A percentile compares a stretch with the other conserved stretches of the same genome.
Conservation (phyloP, 1,140 invertebrate species). For the Coelopa frigida region DNA sequence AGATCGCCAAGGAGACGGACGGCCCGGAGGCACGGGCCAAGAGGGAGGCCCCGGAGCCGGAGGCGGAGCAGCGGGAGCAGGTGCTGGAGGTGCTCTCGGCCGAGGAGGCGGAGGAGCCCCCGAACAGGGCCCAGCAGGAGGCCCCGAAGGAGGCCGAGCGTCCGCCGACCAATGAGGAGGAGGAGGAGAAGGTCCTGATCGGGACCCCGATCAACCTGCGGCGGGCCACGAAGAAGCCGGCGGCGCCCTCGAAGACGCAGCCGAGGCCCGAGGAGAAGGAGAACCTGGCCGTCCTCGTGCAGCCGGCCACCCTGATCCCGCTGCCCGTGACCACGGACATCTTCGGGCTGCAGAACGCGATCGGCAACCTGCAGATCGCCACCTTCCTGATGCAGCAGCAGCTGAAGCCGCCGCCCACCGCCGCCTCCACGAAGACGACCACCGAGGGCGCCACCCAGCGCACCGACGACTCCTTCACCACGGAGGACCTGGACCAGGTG, state of each 20-base stretch:
- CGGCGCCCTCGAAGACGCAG: conserved; percentile 10
- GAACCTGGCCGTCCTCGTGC: conserved; percentile 43
- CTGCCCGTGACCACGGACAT: conserved; percentile 38
- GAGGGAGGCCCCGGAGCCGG: too few relatives aligned
- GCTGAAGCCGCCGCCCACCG: conserved; percentile 20
- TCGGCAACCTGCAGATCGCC: conserved; percentile 40
- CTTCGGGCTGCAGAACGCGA: conserved; percentile 37
- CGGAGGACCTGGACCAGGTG: conserved; percentile 21
- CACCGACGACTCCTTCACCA: conserved; percentile 32
- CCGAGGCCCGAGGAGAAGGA: conserved; percentile 17
- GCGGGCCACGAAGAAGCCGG: conserved; percentile 34
- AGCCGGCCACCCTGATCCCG: conserved; percentile 44
- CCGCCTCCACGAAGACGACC: conserved; percentile 12
- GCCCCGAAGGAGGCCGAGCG: not conserved
- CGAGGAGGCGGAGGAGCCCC: conserved; percentile 6
- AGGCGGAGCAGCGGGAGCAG: not conserved
- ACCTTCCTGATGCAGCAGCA: conserved; percentile 38
- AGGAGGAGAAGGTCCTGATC: conserved; percentile 38
- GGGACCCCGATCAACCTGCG: conserved; percentile 41
- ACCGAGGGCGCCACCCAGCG: conserved; percentile 26
- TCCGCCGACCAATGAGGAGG: conserved; percentile 8
- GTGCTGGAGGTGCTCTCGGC: not conserved
- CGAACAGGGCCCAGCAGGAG: not conserved
- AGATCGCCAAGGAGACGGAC: not conserved
- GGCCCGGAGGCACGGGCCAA: not conserved